Evolutionary conservation across 1,140 invertebrate genomes (phyloP).

Genomic region (Pachypsylla venusta): DNA sequence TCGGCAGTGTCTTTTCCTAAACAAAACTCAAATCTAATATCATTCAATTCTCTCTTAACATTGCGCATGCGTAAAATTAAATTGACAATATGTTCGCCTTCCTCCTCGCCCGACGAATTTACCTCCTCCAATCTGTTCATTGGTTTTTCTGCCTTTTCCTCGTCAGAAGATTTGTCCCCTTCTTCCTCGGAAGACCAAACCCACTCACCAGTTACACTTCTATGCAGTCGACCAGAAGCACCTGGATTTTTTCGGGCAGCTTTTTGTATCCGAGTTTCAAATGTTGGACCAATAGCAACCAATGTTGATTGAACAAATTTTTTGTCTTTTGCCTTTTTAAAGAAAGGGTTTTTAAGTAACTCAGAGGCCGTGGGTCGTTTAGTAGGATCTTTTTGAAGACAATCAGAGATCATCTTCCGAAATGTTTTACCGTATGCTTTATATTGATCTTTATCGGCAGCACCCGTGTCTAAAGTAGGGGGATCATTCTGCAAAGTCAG

Average conservation of each 20-base stretch:
- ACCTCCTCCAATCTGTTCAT: not conserved
- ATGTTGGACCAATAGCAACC: constrained; percentile 67
- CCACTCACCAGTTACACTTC: constrained; percentile 94
- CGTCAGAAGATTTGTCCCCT: constrained; percentile 32
- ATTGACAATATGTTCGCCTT: constrained; percentile 23
- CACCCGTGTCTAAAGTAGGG: constrained; percentile 85
- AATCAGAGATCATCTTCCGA: constrained; percentile 87
- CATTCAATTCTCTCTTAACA: constrained; percentile 79
- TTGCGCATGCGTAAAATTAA: constrained; percentile 43
- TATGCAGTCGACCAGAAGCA: constrained; percentile 76
- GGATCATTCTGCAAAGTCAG: constrained; percentile 96
- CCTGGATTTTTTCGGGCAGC: constrained; percentile 72
- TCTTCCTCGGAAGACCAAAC: constrained; percentile 90
- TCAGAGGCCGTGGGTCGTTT: constrained; percentile 93
- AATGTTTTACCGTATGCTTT: constrained; percentile 96
- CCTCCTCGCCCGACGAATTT: not conserved
- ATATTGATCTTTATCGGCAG: constrained; percentile 95
- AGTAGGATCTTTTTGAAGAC: constrained; percentile 85
- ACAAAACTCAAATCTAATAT: constrained; percentile 93
- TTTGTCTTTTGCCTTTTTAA: constrained; percentile 97
- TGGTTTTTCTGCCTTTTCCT: constrained; percentile 23
- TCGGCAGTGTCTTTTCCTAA: constrained; percentile 83
- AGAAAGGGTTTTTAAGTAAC: constrained; percentile 94
- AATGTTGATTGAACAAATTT: constrained; percentile 85
- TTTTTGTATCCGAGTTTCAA: constrained; percentile 79